A percentile compares a stretch with the other conserved stretches of the same genome.
Evolutionary conservation across 2,797 vertebrate genomes (phyloP).

Genomic region (Eurystomus glaucurus): DNA sequence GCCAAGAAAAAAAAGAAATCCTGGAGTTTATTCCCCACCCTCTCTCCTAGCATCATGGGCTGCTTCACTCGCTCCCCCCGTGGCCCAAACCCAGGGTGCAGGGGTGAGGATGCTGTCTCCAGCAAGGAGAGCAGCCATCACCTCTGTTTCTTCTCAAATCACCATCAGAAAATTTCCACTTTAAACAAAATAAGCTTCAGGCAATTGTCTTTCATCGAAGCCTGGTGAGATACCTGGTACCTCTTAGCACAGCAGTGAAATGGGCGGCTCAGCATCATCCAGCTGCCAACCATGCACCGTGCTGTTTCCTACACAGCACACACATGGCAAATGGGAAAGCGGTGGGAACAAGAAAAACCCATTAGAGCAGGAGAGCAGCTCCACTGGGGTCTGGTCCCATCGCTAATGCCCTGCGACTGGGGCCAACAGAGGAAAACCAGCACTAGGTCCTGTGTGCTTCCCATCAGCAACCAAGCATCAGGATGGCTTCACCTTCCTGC

Average conservation of each 20-base stretch:
- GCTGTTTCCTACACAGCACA: rapidly evolving
- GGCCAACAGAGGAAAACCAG: background rate
- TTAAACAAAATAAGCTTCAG: background rate
- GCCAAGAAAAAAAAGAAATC: background rate
- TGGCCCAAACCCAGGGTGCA: background rate
- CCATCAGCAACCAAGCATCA: rapidly evolving
- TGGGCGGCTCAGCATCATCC: rapidly evolving
- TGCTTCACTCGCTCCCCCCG: background rate
- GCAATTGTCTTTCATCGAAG: background rate
- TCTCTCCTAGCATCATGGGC: background rate
- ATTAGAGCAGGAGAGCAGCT: background rate
- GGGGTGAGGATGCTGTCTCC: background rate
- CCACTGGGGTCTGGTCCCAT: background rate
- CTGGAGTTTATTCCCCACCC: background rate
- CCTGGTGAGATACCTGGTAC: background rate
- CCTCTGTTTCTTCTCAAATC: background rate
- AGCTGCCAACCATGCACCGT: rapidly evolving
- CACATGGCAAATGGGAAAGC: rapidly evolving
- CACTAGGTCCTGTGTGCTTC: rapidly evolving
- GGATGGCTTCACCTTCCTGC: background rate
- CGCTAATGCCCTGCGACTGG: rapidly evolving
- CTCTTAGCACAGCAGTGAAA: background rate
- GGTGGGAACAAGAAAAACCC: background rate
- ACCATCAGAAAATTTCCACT: background rate
- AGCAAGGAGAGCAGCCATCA: background rate